These are phyloP conservation scores for Phyto melanocephala DNA, from an alignment of 2,888 invertebrate species.

Conservation along the genomic window DNA sequence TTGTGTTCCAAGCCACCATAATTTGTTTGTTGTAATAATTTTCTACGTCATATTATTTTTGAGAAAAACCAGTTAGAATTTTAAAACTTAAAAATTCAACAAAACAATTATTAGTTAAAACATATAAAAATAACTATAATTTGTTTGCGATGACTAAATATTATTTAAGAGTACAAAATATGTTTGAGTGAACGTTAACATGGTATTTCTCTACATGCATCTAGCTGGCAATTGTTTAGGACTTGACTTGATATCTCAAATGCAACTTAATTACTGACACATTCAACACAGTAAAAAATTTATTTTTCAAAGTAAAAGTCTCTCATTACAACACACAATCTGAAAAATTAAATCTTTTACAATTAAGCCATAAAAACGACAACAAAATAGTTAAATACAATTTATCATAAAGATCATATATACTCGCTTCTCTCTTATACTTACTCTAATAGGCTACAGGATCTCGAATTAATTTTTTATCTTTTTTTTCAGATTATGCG, in stretches of 20 bases:
- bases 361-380: background rate
- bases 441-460: background rate
- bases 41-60: too few species aligned
- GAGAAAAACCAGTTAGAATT: too few species aligned
- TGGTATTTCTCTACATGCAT: background rate
- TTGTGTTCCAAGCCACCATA: too few species aligned
- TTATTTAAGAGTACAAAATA: too few species aligned
- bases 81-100: too few species aligned
- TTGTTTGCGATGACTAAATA: too few species aligned
- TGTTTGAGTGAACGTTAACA: too few species aligned
- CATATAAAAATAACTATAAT: too few species aligned
- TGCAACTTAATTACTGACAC: constrained; percentile 22
- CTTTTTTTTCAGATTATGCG: background rate
- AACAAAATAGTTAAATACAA: background rate
- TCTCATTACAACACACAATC: background rate
- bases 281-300: background rate
- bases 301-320: background rate
- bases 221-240: background rate
- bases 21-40: too few species aligned
- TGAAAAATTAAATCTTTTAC: background rate
- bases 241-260: background rate
- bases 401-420: background rate
- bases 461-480: constrained; percentile 28
- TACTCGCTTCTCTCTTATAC: background rate
- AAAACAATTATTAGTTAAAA: too few species aligned